phyloP scores from a whole-genome alignment of 1,140 invertebrate species.

The Aporrectodea caliginosa region DNA sequence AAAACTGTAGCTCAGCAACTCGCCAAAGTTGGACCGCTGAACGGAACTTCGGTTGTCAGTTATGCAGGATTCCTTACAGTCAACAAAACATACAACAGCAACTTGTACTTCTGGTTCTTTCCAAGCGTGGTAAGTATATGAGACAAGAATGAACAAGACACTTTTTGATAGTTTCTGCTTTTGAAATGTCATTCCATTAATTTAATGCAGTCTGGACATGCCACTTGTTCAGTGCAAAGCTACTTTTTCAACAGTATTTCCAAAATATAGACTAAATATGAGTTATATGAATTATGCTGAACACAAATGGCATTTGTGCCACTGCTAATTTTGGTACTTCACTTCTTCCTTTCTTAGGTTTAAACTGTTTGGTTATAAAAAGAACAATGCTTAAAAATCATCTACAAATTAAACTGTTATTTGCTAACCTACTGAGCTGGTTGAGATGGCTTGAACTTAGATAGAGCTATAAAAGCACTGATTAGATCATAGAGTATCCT shows the following conservation, averaged over 20 bases:
- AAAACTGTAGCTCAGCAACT: constrained; percentile 42
- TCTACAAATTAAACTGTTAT: too few species aligned
- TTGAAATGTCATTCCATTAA: neutral
- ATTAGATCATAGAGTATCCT: too few species aligned
- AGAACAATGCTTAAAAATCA: too few species aligned
- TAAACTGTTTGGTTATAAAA: too few species aligned
- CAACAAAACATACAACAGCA: constrained; percentile 71
- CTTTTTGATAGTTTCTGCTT: neutral
- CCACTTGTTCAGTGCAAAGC: neutral
- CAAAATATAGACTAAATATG: neutral
- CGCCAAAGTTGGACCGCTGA: constrained; percentile 47
- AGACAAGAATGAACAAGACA: too few species aligned
- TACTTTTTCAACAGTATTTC: neutral
- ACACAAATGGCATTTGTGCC: too few species aligned
- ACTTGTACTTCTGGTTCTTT: constrained; percentile 87
- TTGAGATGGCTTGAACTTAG: too few species aligned
- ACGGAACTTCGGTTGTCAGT: constrained; percentile 39
- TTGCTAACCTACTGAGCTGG: too few species aligned
- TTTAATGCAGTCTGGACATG: neutral
- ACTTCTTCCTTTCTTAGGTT: too few species aligned
- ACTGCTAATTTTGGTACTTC: too few species aligned
- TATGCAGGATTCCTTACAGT: constrained; percentile 71
- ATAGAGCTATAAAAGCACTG: too few species aligned
- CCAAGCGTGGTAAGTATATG: constrained; percentile 64
- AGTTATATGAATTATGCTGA: neutral